Percentiles rank a stretch among this genome's conserved stretches.
Evolutionary conservation across 2,888 invertebrate species (phyloP).

Genomic region (Caprella mutica): DNA sequence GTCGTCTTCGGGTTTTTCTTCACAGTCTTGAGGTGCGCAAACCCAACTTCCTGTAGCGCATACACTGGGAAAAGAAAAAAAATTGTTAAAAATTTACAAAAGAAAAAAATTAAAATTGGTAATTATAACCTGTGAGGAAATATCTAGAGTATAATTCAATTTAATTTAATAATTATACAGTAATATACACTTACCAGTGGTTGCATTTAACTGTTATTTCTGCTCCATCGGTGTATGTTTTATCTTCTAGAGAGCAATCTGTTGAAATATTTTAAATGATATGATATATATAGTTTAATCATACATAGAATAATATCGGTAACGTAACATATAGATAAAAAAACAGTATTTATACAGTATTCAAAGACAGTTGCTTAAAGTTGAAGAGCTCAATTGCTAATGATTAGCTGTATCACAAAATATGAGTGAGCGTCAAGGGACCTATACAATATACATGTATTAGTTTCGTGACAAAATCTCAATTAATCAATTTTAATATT

Average conservation of each 20-base stretch:
- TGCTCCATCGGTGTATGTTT: constrained; percentile 36
- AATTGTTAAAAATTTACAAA: background rate
- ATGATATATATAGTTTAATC: background rate
- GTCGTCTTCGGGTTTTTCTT: constrained; percentile 6
- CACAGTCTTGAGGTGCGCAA: constrained; percentile 34
- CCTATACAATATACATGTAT: background rate
- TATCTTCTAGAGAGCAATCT: constrained; percentile 37
- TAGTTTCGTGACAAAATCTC: background rate
- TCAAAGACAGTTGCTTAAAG: background rate
- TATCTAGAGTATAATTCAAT: background rate
- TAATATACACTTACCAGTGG: constrained; percentile 35
- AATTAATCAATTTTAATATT: background rate
- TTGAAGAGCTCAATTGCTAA: background rate
- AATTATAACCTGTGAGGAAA: background rate
- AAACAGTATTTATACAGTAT: background rate
- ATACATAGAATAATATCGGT: background rate
- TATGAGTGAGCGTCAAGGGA: background rate
- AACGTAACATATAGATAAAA: background rate
- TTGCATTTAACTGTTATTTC: constrained; percentile 37
- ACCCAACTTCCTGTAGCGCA: constrained; percentile 39
- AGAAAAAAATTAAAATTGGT: background rate
- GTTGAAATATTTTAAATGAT: constrained; percentile 11
- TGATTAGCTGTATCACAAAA: too few species aligned
- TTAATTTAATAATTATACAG: background rate
- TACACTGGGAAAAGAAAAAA: constrained; percentile 34